Conservation (phyloP, 2,113 vertebrate genomes). For the Trinectes maculatus region DNA sequence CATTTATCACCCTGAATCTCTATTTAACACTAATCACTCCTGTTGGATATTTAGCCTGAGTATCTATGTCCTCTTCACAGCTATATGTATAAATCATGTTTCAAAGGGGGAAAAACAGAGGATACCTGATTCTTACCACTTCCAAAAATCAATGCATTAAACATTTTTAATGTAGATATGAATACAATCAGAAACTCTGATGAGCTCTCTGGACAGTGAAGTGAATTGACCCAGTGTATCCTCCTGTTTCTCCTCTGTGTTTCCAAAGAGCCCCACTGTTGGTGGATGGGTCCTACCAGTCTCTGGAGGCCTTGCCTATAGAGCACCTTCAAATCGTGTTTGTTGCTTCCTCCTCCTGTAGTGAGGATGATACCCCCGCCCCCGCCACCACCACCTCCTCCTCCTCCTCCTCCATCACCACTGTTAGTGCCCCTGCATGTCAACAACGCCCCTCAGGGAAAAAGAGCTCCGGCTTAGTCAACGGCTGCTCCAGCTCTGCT, state of each 20-base stretch:
- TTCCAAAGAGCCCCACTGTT: slow-evolving; percentile 67
- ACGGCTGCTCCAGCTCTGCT: slow-evolving; percentile 36
- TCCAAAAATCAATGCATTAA: slow-evolving; percentile 16
- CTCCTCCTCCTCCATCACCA: not conserved
- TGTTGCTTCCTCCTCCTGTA: slow-evolving; percentile 76
- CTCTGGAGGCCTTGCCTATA: slow-evolving; percentile 76
- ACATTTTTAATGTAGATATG: not conserved
- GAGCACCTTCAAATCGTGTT: slow-evolving; percentile 80
- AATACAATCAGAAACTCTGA: slow-evolving; percentile 10
- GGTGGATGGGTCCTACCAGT: slow-evolving; percentile 77
- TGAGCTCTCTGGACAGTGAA: slow-evolving; percentile 21
- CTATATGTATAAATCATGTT: slow-evolving; percentile 22
- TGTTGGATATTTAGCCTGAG: slow-evolving; percentile 20
- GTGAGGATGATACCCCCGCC: slow-evolving; percentile 62
- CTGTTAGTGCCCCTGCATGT: slow-evolving; percentile 36
- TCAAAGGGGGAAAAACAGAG: slow-evolving; percentile 71
- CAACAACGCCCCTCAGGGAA: slow-evolving; percentile 55
- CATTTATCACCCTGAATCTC: slow-evolving; percentile 2
- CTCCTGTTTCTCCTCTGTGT: slow-evolving; percentile 77
- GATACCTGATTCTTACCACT: slow-evolving; percentile 53
- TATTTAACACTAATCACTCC: slow-evolving; percentile 29
- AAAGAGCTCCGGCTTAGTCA: slow-evolving; percentile 75
- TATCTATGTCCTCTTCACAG: not conserved
- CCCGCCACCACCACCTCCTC: not conserved
- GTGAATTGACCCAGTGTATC: slow-evolving; percentile 51